phyloP scores from a whole-genome alignment of 2,888 invertebrate genomes.

The Agonum fuliginosum region DNA sequence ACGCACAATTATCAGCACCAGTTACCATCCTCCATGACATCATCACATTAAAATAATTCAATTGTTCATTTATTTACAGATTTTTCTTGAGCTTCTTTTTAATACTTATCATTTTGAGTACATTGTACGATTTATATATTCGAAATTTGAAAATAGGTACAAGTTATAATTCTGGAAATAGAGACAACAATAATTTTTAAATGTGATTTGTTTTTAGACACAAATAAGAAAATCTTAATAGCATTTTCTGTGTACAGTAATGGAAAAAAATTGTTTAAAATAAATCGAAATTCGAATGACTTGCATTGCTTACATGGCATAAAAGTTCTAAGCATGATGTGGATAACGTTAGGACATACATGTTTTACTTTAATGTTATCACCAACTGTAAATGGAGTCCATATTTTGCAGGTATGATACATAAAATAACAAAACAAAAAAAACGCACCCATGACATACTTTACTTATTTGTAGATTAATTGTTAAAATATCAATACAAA shows the following conservation, averaged over 20 bases:
- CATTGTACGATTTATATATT: constrained; percentile 4
- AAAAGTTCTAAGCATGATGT: constrained; percentile 71
- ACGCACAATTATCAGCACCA: neutral
- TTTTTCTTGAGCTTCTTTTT: neutral
- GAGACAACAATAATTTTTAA: neutral
- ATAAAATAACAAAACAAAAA: no score
- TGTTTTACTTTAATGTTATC: constrained; percentile 63
- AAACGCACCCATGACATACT: no score
- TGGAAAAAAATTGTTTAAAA: constrained; percentile 13
- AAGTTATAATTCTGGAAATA: neutral
- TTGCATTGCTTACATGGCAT: constrained; percentile 70
- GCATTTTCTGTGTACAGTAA: constrained; percentile 28
- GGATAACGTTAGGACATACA: constrained; percentile 71
- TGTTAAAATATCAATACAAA: no score
- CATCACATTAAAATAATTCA: neutral
- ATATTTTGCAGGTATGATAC: constrained; percentile 63
- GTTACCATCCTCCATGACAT: neutral
- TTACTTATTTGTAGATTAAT: no score
- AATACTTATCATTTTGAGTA: neutral
- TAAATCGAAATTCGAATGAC: neutral
- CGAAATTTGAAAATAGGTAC: neutral
- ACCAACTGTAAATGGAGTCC: constrained; percentile 59
- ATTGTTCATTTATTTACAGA: neutral
- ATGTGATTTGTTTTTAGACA: neutral
- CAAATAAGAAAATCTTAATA: neutral